Evolutionary conservation across 2,797 vertebrate genomes (phyloP).

Genomic region (Calcarius lapponicus): DNA sequence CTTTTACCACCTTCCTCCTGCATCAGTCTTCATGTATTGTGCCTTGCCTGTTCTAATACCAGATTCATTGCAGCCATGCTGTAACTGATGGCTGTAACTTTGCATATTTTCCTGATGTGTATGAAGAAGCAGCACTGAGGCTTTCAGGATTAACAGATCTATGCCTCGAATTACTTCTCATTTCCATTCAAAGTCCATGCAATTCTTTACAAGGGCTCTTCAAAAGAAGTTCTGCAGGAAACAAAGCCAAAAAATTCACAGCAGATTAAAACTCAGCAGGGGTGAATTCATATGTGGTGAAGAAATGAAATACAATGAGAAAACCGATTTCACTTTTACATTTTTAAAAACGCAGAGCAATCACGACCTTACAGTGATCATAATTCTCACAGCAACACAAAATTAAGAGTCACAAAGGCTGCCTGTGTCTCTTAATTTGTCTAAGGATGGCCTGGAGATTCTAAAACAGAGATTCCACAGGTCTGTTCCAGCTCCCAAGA

Average conservation of each 20-base stretch:
- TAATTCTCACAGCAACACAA: neutral
- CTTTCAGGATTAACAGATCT: slow-evolving; percentile 26
- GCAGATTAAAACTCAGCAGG: slow-evolving; percentile 2
- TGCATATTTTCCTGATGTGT: neutral
- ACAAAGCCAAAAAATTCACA: slow-evolving; percentile 11
- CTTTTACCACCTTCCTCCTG: neutral
- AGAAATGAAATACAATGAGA: neutral
- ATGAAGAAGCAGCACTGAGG: neutral
- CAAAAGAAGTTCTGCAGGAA: slow-evolving; percentile 4
- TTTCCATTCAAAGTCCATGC: neutral
- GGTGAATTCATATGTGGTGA: neutral
- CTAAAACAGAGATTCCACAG: neutral
- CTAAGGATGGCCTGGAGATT: neutral
- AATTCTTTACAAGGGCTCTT: neutral
- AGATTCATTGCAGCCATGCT: neutral
- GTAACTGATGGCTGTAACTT: neutral
- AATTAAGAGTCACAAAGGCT: neutral
- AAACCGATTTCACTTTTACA: neutral
- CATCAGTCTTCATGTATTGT: neutral
- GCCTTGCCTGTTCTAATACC: neutral
- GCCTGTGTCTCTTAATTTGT: neutral
- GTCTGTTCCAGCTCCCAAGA: neutral
- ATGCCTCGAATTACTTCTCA: neutral
- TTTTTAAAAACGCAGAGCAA: neutral
- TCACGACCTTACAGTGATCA: neutral